Percentiles rank a stretch among this genome's conserved stretches.
Evolutionary conservation across 2,888 invertebrate genomes (phyloP).

Genomic region (Hypena proboscidalis): DNA sequence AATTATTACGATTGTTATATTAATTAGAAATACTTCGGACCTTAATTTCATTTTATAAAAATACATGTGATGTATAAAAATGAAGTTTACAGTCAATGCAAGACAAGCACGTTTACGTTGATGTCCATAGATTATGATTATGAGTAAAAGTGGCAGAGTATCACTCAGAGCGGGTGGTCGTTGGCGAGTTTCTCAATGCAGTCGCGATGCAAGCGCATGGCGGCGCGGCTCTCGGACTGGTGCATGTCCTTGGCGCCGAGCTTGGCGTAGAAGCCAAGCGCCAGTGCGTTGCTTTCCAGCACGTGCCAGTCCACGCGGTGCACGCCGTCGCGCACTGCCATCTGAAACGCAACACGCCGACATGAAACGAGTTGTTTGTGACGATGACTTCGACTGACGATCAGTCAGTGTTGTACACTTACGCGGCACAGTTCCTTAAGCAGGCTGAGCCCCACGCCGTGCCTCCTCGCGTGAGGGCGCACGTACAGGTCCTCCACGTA

Average conservation of each 20-base stretch:
- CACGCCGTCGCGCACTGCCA: slow-evolving; percentile 80
- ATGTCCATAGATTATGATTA: no score
- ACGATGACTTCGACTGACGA: slow-evolving; percentile 12
- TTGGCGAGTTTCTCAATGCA: slow-evolving; percentile 53
- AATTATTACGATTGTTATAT: no score
- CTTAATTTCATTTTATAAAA: no score
- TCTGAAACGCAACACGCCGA: slow-evolving; percentile 35
- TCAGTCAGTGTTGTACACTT: not conserved
- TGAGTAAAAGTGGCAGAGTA: no score
- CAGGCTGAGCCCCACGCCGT: slow-evolving; percentile 87
- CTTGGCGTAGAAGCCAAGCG: slow-evolving; percentile 90
- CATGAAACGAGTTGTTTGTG: not conserved
- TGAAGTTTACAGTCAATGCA: no score
- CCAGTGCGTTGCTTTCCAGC: slow-evolving; percentile 89
- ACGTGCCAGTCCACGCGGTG: slow-evolving; percentile 91
- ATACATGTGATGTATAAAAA: no score
- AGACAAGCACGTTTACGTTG: no score
- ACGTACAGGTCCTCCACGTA: slow-evolving; percentile 96
- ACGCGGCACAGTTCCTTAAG: slow-evolving; percentile 73
- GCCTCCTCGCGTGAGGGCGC: slow-evolving; percentile 85
- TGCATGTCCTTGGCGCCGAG: slow-evolving; percentile 86
- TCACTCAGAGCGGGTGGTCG: not conserved
- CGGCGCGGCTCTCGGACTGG: slow-evolving; percentile 61
- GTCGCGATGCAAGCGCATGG: slow-evolving; percentile 66
- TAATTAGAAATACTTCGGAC: no score